These are phyloP conservation scores for Allophyes oxyacanthae DNA, from an alignment of 2,888 invertebrate genomes.

Conservation along the genomic window DNA sequence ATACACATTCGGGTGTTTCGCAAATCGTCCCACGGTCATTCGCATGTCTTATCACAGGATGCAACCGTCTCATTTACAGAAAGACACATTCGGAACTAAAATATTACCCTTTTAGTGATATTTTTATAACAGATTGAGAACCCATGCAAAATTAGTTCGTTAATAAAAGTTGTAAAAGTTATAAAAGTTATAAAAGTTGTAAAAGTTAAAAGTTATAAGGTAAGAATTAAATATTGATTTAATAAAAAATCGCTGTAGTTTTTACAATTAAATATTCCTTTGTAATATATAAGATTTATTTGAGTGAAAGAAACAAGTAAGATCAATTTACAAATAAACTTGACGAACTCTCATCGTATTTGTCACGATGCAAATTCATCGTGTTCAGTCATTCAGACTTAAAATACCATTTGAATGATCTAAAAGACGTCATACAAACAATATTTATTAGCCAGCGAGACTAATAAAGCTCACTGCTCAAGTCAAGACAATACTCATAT, in stretches of 20 bases:
- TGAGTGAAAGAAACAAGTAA: not conserved
- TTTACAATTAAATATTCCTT: too few species aligned
- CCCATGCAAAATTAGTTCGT: slow-evolving; percentile 6
- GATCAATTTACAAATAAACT: not conserved
- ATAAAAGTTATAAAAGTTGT: too few species aligned
- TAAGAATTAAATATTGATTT: too few species aligned
- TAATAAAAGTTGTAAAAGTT: too few species aligned
- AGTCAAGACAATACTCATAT: too few species aligned
- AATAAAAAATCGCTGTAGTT: too few species aligned
- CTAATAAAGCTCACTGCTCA: too few species aligned
- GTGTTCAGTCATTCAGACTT: too few species aligned
- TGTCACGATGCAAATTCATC: not conserved
- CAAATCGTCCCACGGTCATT: slow-evolving; percentile 62
- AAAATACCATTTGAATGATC: not conserved
- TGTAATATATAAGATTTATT: too few species aligned
- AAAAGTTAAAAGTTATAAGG: too few species aligned
- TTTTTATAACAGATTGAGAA: slow-evolving; percentile 25
- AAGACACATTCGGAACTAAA: slow-evolving; percentile 46
- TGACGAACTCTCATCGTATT: not conserved
- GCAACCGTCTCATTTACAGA: slow-evolving; percentile 51
- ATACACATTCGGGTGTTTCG: slow-evolving; percentile 46
- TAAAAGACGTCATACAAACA: not conserved
- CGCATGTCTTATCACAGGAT: slow-evolving; percentile 68
- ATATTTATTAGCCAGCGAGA: not conserved
- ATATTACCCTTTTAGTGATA: slow-evolving; percentile 44